A percentile compares a stretch with the other conserved stretches of the same genome.
phyloP scores from a whole-genome alignment of 2,888 invertebrate species.

The Glaucopsyche alexis region DNA sequence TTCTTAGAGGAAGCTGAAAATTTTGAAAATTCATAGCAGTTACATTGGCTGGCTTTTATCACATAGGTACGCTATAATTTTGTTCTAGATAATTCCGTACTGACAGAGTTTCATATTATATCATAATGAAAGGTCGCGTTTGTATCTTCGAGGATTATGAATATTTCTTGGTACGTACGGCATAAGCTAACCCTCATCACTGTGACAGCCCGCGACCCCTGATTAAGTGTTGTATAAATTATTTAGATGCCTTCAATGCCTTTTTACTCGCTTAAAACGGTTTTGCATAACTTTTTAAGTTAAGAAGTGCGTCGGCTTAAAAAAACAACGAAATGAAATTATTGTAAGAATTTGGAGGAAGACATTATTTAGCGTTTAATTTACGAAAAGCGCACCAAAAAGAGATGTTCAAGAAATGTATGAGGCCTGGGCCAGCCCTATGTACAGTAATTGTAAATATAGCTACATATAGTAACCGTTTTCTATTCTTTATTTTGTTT shows the following conservation, averaged over 20 bases:
- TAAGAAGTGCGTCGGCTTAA: no score
- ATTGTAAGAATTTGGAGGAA: no score
- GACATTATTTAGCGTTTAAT: neutral
- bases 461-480: no score
- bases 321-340: no score
- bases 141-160: slow-evolving; percentile 28
- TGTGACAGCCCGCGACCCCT: slow-evolving; percentile 23
- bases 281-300: neutral
- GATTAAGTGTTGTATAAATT: slow-evolving; percentile 33
- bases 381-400: neutral
- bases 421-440: no score
- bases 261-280: slow-evolving; percentile 22
- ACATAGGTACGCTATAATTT: neutral
- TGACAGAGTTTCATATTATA: slow-evolving; percentile 9
- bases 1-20: no score
- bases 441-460: no score
- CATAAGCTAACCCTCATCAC: slow-evolving; percentile 31
- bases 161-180: slow-evolving; percentile 26
- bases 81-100: neutral
- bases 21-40: no score
- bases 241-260: slow-evolving; percentile 27
- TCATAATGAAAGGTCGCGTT: slow-evolving; percentile 1
- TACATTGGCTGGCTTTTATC: no score
- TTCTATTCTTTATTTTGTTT: no score
- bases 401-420: no score